Evolutionary conservation across 1,140 invertebrate genomes (phyloP), one percentile per base, ranked within the genome.

Genomic region (Agrypnia vestita): DNA sequence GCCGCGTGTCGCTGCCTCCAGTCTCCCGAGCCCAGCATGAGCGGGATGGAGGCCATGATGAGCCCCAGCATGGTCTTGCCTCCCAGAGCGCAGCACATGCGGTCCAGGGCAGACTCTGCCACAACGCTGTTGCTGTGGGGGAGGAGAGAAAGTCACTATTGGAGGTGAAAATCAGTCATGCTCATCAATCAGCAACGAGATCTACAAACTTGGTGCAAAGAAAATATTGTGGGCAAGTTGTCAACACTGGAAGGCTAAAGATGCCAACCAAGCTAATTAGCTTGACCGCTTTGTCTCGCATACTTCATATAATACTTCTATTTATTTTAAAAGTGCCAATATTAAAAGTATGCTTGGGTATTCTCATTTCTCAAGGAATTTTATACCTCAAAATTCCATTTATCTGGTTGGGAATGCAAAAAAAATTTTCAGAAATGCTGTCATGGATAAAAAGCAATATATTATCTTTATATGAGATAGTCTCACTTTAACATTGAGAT

Each of bases 21-120:
- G 85, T 96, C 93, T 67, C 92, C 87, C 84, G 94, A 95, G n/a
- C 89, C 89, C 83, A 99, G 91, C 97, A 99, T 98, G 21, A 91
- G 88, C 7, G 97, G 96, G 74, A 98, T 93, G 86, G 94, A 95
- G 21, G 92, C 91, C 72, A 97, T 93, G 61, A 99, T 96, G 78
- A 96, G 93, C 8, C 96, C 96, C 56, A 99, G 90, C 87, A 99
- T 95, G 0, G 95, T 95, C 90, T 99, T 99, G 69, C 98, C 98
- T 44, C 98, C 97, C 17, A 99, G 91, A 12, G 96, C 96, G 90
- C 98, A 99, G 4, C 98, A 97, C 80, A 99, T 91, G 76, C 99
- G 93, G 90, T 99, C 98, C 35, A 99, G 90, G 13, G 97, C 97
- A 77, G 97, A 97, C 88, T 99, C 98, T 11, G 97, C 99, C 61